Evolutionary conservation across 2,888 invertebrate species (phyloP), one percentile per base, ranked within the genome.

Genomic region (Eilema caniola): DNA sequence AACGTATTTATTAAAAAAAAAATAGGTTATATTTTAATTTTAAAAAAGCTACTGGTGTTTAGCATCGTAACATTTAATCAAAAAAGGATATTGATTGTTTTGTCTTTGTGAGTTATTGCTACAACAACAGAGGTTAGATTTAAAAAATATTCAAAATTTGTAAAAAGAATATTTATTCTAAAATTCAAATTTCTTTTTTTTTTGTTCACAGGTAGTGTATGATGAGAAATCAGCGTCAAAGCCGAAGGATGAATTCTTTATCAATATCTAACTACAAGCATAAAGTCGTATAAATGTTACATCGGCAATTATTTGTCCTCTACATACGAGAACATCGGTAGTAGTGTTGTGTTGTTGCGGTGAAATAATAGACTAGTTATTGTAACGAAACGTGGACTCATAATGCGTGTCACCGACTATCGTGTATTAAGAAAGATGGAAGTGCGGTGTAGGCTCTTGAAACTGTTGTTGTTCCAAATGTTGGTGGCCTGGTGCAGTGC

Each of bases 261-360:
- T 90, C 91, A 77, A 90, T 91, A 87, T 92, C 93, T 56, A 93
- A 94, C 86, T 94, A 93, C 85, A 94, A 93, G 85, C 93, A 94
- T 78, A 94, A 93, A 91, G 82, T 87, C 80, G 89, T 81, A 78
- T 88, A 87, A 86, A 85, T 83, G 85, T 73, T 78, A 76, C 77
- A 74, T 70, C 74, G 73, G 70, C 73, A 75, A 69, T 69, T 72
- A 67, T 73, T 76, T 69, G 76, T 57, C 72, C 72, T 75, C 69
- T 74, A 70, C 23, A 74, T 80, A 53, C 53, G 53, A 53, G 53
- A 10, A 76, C 75, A 79, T 75, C 83, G 78, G 73, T 83, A 83
- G 74, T 80, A 76, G 78, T 78, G 83, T 79, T 70, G 74, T 80
- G 76, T 69, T 25, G 69, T 66, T 72, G 75, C 69, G 77, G 83